Conservation (phyloP, 2,888 invertebrate genomes). For the Myopa testacea region DNA sequence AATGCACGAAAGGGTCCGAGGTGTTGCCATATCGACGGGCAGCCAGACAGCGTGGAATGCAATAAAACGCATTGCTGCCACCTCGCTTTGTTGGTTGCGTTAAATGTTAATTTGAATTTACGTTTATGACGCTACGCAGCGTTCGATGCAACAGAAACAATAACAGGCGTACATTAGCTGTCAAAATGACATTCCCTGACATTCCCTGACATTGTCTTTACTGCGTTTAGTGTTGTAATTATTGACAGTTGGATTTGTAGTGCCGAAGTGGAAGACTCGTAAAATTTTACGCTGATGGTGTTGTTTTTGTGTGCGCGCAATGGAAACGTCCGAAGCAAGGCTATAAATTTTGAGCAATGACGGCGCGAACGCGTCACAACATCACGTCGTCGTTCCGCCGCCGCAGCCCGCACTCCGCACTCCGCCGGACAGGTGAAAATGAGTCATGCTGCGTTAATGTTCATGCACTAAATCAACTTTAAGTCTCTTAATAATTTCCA, state of each 20-base stretch:
- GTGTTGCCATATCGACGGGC: constrained; percentile 33
- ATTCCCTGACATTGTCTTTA: constrained; percentile 30
- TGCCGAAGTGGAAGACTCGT: constrained; percentile 7
- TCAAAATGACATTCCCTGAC: constrained; percentile 35
- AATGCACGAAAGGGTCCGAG: constrained; percentile 13
- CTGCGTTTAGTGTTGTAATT: constrained; percentile 24
- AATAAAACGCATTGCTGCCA: constrained; percentile 33
- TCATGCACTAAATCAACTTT: constrained; percentile 12
- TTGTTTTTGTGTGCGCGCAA: not conserved
- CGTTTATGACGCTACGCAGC: constrained; percentile 14
- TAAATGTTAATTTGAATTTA: constrained; percentile 31
- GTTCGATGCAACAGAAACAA: not conserved
- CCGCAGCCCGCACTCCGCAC: not conserved
- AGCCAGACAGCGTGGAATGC: constrained; percentile 32
- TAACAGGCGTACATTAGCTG: constrained; percentile 27
- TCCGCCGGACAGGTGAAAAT: not conserved
- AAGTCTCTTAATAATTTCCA: not conserved
- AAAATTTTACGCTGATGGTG: constrained; percentile 24
- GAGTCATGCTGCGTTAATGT: constrained; percentile 19
- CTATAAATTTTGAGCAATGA: constrained; percentile 3
- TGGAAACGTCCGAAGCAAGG: not conserved
- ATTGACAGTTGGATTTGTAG: constrained; percentile 26
- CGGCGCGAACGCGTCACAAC: too few species aligned
- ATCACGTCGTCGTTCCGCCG: not conserved
- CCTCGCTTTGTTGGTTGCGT: constrained; percentile 20